Evolutionary conservation across 1,140 invertebrate species (phyloP).

Genomic region (Ips nitidus): DNA sequence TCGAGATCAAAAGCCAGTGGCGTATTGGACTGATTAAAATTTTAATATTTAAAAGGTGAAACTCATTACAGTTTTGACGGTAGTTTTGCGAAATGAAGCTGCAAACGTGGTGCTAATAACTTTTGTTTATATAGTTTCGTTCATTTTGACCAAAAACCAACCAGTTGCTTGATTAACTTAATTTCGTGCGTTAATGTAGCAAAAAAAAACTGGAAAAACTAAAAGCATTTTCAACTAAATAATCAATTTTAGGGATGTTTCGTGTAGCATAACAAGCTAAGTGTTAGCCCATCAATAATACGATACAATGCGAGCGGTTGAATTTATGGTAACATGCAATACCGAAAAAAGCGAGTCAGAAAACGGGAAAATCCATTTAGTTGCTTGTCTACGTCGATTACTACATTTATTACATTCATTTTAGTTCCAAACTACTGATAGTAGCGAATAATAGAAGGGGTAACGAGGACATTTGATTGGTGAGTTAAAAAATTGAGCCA

Average conservation of each 20-base stretch:
- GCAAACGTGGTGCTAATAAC: conserved; percentile 24
- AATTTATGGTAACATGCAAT: conserved; percentile 20
- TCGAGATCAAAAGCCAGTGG: conserved; percentile 30
- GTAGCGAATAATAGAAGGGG: too few species aligned
- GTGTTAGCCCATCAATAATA: conserved; percentile 35
- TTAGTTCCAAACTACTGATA: too few species aligned
- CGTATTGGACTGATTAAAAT: conserved; percentile 32
- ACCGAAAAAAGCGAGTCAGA: neutral
- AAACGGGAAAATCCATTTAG: neutral
- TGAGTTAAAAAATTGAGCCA: neutral
- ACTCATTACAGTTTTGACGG: conserved; percentile 34
- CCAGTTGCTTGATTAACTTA: conserved; percentile 1
- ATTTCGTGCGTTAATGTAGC: neutral
- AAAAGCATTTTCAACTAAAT: neutral
- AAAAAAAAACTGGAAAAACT: too few species aligned
- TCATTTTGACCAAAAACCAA: neutral
- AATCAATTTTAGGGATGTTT: conserved; percentile 10
- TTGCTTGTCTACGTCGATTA: too few species aligned
- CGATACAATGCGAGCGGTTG: conserved; percentile 20
- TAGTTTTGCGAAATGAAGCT: conserved; percentile 28
- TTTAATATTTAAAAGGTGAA: conserved; percentile 36
- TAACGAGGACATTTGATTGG: too few species aligned
- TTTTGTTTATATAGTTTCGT: conserved; percentile 22
- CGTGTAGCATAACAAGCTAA: conserved; percentile 21
- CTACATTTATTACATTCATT: too few species aligned